Evolutionary conservation across 1,140 invertebrate genomes (phyloP), one percentile per base, ranked within the genome.

Genomic region (Ruditapes philippinarum): DNA sequence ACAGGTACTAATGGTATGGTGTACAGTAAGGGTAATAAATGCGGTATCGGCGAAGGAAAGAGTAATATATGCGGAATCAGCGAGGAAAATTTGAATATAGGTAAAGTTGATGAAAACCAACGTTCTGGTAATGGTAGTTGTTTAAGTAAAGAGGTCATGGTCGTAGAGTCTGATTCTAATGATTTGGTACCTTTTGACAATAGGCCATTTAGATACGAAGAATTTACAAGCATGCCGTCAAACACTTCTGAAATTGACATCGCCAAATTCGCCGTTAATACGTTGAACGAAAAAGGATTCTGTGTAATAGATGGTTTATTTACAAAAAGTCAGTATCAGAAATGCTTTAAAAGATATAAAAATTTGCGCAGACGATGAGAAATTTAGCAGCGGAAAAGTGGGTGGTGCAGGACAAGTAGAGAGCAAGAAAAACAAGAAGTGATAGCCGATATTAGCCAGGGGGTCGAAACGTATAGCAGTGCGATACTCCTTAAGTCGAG

Each of bases 271-370:
- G 83, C 68, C 3, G 73, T 86, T 54, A 25, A 86, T 22, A 57
- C 22, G 3, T 42, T 86, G 51, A 86, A 86, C 31, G 19, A 74
- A n/a, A 42, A 76, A 19, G 84, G 84, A 89, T 97, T 99, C 45
- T 99, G 98, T 96, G 98, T 99, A 65, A 97, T 99, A 25, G 98
- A 99, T 96, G 97, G 98, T 96, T 98, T 99, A 95, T 96, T 99
- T 31, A 98, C 98, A 62, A 95, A 96, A 73, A 97, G 97, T 60
- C 97, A 97, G 89, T n/a, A 98, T 98, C 81, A 96, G 97, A n/a
- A 96, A 97, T 25, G 98, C 99, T 85, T 95, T 98, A 22, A 97
- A 97, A 82, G 98, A 99, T 97, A 98, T 99, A n/a, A 96, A 97
- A 91, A 88, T 68, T 33, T 78, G 94, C 45, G 83, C 89, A 60